phyloP scores from a whole-genome alignment of 92 coral and sea anemone genomes.

The Zoanthus solanderi region DNA sequence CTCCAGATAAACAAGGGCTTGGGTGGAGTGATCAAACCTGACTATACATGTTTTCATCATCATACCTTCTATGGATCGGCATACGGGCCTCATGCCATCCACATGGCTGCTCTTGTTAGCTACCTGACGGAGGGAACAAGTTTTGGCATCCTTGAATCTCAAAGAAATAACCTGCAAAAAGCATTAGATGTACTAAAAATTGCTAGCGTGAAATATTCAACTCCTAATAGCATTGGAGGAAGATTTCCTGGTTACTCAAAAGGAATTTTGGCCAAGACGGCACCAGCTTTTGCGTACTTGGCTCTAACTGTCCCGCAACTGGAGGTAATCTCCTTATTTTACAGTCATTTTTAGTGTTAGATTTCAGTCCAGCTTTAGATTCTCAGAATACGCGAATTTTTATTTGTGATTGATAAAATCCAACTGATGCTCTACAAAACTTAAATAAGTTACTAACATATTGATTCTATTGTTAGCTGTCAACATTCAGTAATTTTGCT shows the following conservation, averaged over 20 bases:
- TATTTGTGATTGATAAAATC: too few relatives aligned
- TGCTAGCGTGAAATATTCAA: slow-evolving; percentile 63
- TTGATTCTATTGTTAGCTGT: too few relatives aligned
- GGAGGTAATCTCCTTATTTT: too few relatives aligned
- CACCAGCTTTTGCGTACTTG: too few relatives aligned
- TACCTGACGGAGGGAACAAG: slow-evolving; percentile 62
- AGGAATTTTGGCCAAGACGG: too few relatives aligned
- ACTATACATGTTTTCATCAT: slow-evolving; percentile 72
- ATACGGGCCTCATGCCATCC: slow-evolving; percentile 69
- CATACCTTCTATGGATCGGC: slow-evolving; percentile 70
- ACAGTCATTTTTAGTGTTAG: too few relatives aligned
- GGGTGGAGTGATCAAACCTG: slow-evolving; percentile 70
- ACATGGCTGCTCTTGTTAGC: slow-evolving; percentile 52
- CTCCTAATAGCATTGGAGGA: slow-evolving; percentile 64
- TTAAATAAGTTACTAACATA: too few relatives aligned
- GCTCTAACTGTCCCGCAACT: too few relatives aligned
- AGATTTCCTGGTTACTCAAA: slow-evolving; percentile 39
- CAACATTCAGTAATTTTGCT: too few relatives aligned
- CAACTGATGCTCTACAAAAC: too few relatives aligned
- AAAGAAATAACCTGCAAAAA: slow-evolving; percentile 36
- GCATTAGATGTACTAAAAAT: slow-evolving; percentile 55
- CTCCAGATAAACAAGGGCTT: slow-evolving; percentile 15
- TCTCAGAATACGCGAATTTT: too few relatives aligned
- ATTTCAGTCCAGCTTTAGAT: too few relatives aligned
- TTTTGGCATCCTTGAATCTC: background rate